Conservation (phyloP, 2,888 invertebrate genomes). For the Drosophila acutilabella region DNA sequence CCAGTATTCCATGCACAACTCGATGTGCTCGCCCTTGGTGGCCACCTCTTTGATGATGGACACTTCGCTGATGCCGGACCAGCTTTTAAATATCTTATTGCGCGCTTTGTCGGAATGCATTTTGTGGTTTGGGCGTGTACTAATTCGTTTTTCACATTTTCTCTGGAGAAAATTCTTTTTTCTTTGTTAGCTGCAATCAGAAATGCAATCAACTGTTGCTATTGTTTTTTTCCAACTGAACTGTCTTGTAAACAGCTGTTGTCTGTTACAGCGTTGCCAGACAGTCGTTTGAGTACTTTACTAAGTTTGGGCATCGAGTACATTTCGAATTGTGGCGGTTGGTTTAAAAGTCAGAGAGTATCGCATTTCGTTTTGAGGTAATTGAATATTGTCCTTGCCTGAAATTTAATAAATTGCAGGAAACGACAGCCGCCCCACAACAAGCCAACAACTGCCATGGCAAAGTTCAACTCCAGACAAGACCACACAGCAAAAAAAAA, state of each 20-base stretch:
- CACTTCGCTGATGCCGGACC: constrained; percentile 82
- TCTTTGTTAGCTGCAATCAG: constrained; percentile 37
- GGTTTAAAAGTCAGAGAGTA: constrained; percentile 22
- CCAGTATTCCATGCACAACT: constrained; percentile 83
- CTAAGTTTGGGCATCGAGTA: constrained; percentile 22
- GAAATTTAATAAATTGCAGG: constrained; percentile 74
- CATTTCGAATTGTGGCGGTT: constrained; percentile 33
- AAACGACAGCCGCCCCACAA: constrained; percentile 49
- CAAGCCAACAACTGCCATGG: constrained; percentile 41
- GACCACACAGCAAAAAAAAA: constrained; percentile 58
- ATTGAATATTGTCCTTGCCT: constrained; percentile 52
- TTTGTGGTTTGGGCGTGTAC: constrained; percentile 23
- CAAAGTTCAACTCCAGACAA: constrained; percentile 68
- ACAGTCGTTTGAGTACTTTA: not conserved
- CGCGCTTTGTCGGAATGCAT: constrained; percentile 74
- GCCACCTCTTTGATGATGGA: constrained; percentile 83
- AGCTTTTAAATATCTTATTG: constrained; percentile 82
- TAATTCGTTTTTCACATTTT: constrained; percentile 45
- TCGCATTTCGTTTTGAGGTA: constrained; percentile 47
- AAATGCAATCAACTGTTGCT: constrained; percentile 32
- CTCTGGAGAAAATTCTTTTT: not conserved
- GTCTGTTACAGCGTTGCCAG: constrained; percentile 32
- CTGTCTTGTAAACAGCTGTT: constrained; percentile 29
- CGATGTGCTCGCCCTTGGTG: constrained; percentile 84
- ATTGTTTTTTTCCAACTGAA: constrained; percentile 11